phyloP scores from a whole-genome alignment of 37 sponge, comb jelly and placozoan species.

The Eunapius fragilis region DNA sequence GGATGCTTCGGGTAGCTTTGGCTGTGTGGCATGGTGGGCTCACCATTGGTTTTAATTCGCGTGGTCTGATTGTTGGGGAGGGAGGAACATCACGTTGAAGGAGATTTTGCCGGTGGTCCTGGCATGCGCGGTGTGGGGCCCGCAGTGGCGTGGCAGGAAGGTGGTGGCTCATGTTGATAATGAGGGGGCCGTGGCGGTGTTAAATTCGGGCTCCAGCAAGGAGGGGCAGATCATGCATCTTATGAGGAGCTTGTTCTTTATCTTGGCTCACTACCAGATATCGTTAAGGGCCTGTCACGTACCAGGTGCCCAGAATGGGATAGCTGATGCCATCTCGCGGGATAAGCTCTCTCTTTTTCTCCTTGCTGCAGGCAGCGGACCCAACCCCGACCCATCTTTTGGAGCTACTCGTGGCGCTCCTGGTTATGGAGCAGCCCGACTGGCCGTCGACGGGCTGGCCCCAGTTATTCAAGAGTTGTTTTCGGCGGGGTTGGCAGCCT shows the following conservation, averaged over 20 bases:
- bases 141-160: no score
- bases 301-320: background rate
- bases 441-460: background rate
- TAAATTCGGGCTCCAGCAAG: no score
- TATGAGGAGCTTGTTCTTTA: no score
- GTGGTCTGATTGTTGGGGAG: constrained; percentile 13
- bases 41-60: constrained; percentile 19
- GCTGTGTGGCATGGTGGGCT: constrained; percentile 28
- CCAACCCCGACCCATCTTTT: background rate
- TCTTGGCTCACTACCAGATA: no score
- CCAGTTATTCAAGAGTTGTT: constrained; percentile 3
- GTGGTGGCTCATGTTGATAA: no score
- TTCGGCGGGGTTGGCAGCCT: background rate
- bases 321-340: constrained; percentile 2
- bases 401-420: no score
- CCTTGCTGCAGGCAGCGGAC: background rate
- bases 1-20: constrained; percentile 39
- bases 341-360: background rate
- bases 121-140: no score
- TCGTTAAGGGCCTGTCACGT: no score
- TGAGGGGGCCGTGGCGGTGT: no score
- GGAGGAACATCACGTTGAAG: no score
- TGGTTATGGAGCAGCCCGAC: background rate
- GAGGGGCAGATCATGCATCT: no score
- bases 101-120: no score